Evolutionary conservation across 2,888 invertebrate species (phyloP), one percentile per base, ranked within the genome.

Genomic region (Acheta domesticus): DNA sequence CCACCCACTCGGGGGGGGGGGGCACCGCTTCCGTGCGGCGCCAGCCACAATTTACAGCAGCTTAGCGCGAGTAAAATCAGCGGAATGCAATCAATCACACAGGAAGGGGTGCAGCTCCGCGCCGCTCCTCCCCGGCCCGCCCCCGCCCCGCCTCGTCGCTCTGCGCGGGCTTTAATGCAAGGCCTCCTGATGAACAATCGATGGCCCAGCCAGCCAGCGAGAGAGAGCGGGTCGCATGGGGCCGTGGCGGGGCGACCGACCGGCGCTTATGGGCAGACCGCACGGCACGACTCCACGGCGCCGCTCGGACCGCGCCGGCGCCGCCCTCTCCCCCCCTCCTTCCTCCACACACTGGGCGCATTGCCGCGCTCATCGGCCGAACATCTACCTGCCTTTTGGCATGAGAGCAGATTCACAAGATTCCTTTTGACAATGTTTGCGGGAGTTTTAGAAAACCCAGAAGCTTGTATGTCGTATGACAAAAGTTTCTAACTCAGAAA

Each of bases 21-120:
- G 76, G 48, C 16, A 36, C n/a, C 76, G 20, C 19, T 20, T 76
- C 48, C 48, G 48, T 49, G 76, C 49, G 76, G 49, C 76, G 76
- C 49, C 76, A 76, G 19, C 76, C 76, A 49, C 48, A 49, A 76
- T 20, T 76, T 49, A 36, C 76, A 76, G 19, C 76, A 76, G n/a
- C 76, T 23, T 76, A 49, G 48, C 14, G 49, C 14, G 36, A 48
- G 76, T 76, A 62, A n/a, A 62, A 62, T 62, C 62, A 62, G 62
- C 62, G n/a, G 62, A 62, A 62, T 62, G 62, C 62, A 62, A 62
- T 62, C 62, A 62, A 62, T 62, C 62, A 62, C 62, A 62, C 14
- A 62, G 62, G 62, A n/a, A 14, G 62, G 62, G 62, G 16, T 14
- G 62, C 16, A 62, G 62, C 62, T 0, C 36, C 4, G 36, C 36